phyloP scores from a whole-genome alignment of 1,140 invertebrate genomes.

The Platorchestia sp. region DNA sequence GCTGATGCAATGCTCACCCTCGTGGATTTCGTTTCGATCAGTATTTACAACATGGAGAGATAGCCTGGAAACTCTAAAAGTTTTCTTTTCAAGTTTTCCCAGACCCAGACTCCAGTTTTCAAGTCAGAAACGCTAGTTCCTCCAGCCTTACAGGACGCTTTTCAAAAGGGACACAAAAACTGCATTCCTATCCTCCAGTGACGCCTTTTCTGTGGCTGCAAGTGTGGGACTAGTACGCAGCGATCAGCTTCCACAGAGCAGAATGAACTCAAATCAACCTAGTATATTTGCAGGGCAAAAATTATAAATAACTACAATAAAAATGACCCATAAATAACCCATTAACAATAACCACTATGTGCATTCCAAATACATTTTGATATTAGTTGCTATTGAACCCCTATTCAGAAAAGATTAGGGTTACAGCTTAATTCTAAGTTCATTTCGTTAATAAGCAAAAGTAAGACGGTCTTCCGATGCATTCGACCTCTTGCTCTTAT shows the following conservation, averaged over 20 bases:
- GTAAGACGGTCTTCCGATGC: too few relatives aligned
- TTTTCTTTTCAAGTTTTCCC: not conserved
- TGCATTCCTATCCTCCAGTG: too few relatives aligned
- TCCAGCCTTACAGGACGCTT: not conserved
- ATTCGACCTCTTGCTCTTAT: too few relatives aligned
- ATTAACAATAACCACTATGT: too few relatives aligned
- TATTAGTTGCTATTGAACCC: too few relatives aligned
- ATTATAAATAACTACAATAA: too few relatives aligned
- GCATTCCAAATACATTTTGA: too few relatives aligned
- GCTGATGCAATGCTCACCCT: not conserved
- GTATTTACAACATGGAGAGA: not conserved
- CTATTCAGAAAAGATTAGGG: too few relatives aligned
- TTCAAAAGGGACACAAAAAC: not conserved
- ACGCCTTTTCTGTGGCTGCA: not conserved
- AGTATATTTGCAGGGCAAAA: too few relatives aligned
- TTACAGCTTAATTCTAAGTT: too few relatives aligned
- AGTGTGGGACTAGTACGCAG: not conserved
- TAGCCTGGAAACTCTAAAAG: not conserved
- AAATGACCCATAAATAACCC: too few relatives aligned
- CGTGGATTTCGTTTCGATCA: not conserved
- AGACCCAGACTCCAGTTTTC: not conserved
- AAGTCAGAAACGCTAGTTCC: not conserved
- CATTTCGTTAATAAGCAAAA: too few relatives aligned
- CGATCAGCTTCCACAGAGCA: not conserved
- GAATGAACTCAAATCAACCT: not conserved